Evolutionary conservation across 2,797 vertebrate species (phyloP).

Genomic region (Brachyalestes nurse): DNA sequence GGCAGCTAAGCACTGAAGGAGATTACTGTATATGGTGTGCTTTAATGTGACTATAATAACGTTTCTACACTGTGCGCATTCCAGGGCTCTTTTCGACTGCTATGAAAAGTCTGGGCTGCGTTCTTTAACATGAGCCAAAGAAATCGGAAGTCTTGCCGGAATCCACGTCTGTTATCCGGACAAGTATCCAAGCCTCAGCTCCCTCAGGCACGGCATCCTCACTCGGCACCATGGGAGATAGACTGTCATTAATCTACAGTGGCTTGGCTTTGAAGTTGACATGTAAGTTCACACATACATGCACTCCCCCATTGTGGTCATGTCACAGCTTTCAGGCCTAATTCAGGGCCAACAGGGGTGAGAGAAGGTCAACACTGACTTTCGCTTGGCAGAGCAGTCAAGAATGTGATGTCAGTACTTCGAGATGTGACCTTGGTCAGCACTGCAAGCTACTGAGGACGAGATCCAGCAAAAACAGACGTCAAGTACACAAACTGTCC

Average conservation of each 20-base stretch:
- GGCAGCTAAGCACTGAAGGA: background rate
- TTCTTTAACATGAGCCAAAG: background rate
- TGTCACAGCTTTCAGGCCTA: background rate
- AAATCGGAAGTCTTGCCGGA: constrained; percentile 7
- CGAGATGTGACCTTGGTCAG: constrained; percentile 43
- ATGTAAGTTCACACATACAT: constrained; percentile 19
- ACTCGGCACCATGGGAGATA: background rate
- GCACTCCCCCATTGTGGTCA: background rate
- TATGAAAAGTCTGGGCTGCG: background rate
- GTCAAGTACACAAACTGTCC: constrained; percentile 48
- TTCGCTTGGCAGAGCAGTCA: constrained; percentile 27
- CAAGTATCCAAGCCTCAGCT: background rate
- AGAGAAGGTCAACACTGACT: constrained; percentile 14
- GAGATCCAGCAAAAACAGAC: constrained; percentile 27
- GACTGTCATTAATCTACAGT: constrained; percentile 3
- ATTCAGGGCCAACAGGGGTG: constrained; percentile 13
- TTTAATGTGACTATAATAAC: background rate
- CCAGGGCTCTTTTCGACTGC: background rate
- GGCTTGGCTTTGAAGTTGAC: constrained; percentile 20
- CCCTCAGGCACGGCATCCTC: background rate
- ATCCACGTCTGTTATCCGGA: constrained; percentile 5
- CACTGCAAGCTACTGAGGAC: constrained; percentile 28
- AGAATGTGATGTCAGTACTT: constrained; percentile 29
- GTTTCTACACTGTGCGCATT: background rate
- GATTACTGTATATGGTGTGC: background rate